These are phyloP conservation scores for Cataglyphis albicans DNA, from an alignment of 2,888 invertebrate genomes.

Conservation along the genomic window DNA sequence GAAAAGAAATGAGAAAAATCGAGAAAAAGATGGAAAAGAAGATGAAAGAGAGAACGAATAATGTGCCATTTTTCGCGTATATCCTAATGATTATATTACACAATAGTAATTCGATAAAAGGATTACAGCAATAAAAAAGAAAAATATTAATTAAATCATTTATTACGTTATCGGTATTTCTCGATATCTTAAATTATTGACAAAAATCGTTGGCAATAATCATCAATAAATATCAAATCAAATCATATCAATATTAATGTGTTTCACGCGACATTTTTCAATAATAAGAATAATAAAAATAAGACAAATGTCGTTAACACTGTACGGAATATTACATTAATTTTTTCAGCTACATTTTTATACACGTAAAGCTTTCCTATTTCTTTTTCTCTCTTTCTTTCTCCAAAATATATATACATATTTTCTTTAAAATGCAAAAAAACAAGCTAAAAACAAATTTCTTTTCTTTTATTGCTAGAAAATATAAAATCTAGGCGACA, in stretches of 20 bases:
- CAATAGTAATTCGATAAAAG: conserved; percentile 33
- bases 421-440: conserved; percentile 3
- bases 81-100: conserved; percentile 18
- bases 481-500: neutral
- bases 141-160: neutral
- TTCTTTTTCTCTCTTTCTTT: neutral
- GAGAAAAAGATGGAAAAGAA: neutral
- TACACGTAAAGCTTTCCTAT: neutral
- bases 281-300: neutral
- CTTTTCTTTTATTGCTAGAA: neutral
- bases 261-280: neutral
- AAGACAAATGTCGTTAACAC: neutral
- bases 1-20: neutral
- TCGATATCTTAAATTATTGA: conserved; percentile 9
- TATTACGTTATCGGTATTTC: neutral
- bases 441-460: conserved; percentile 8
- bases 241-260: neutral
- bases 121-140: neutral
- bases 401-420: neutral
- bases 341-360: neutral
- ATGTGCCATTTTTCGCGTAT: conserved; percentile 32
- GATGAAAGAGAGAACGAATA: conserved; percentile 25
- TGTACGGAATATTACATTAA: neutral
- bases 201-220: neutral
- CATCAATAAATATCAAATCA: neutral